phyloP scores from a whole-genome alignment of 2,113 vertebrate species.

The Grammomys dolichurus region DNA sequence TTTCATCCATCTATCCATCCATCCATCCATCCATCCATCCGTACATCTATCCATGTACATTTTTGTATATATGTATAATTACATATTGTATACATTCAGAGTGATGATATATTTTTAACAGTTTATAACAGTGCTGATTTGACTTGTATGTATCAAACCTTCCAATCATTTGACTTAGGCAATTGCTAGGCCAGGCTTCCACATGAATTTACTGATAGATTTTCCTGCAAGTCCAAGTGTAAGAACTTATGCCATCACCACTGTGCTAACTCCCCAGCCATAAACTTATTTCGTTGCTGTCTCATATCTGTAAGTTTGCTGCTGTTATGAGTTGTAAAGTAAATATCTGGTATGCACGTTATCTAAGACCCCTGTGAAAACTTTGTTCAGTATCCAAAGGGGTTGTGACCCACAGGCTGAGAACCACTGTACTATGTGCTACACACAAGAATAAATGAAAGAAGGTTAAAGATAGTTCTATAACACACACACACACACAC shows the following conservation, averaged over 20 bases:
- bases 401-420: neutral
- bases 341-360: neutral
- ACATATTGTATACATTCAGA: neutral
- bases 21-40: neutral
- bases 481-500: neutral
- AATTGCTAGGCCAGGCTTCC: neutral
- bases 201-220: neutral
- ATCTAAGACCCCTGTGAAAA: neutral
- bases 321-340: neutral
- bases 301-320: neutral
- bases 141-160: conserved; percentile 1
- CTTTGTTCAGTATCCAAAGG: neutral
- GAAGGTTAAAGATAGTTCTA: neutral
- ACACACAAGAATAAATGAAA: neutral
- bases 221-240: neutral
- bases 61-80: neutral
- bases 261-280: neutral
- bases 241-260: neutral
- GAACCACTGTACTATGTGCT: neutral
- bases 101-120: neutral
- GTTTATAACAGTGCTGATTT: neutral
- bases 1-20: neutral
- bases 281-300: neutral
- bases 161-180: neutral
- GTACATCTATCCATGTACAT: neutral